A percentile compares a stretch with the other conserved stretches of the same genome.
Conservation (phyloP, 2,888 invertebrate genomes). For the Pachydiplax longipennis region DNA sequence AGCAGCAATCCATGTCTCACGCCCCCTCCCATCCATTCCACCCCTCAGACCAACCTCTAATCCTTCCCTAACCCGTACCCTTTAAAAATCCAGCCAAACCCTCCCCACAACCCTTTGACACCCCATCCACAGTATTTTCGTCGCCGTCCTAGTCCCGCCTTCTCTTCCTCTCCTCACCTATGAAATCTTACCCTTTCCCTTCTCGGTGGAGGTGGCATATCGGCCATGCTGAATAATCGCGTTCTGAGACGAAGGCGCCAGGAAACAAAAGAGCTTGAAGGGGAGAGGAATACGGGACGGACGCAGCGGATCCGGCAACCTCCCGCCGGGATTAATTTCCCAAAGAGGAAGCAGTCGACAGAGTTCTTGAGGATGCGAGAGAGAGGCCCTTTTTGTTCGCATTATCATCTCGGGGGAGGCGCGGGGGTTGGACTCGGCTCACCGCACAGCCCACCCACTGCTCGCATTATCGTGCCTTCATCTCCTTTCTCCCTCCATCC, state of each 20-base stretch:
- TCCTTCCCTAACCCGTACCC: neutral
- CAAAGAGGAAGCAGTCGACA: neutral
- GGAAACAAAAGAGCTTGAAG: neutral
- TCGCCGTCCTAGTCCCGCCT: neutral
- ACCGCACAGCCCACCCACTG: neutral
- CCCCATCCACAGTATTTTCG: neutral
- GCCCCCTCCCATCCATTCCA: neutral
- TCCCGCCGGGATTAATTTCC: slow-evolving; percentile 1
- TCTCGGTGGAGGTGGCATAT: neutral
- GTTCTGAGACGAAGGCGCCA: neutral
- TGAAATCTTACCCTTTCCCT: neutral
- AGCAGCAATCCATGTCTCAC: neutral
- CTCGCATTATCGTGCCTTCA: neutral
- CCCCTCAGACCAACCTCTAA: neutral
- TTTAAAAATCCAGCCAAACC: neutral
- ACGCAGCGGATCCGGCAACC: neutral
- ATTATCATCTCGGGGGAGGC: neutral
- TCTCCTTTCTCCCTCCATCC: neutral
- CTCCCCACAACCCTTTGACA: neutral
- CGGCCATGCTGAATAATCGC: neutral
- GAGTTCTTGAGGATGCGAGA: neutral
- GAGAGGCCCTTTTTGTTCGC: neutral
- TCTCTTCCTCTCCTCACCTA: neutral
- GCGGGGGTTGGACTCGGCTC: neutral
- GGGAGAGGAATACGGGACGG: neutral